Percentiles rank a stretch among this genome's conserved stretches.
Evolutionary conservation across 2,113 vertebrate species (phyloP).

Genomic region (Asarcornis scutulata): DNA sequence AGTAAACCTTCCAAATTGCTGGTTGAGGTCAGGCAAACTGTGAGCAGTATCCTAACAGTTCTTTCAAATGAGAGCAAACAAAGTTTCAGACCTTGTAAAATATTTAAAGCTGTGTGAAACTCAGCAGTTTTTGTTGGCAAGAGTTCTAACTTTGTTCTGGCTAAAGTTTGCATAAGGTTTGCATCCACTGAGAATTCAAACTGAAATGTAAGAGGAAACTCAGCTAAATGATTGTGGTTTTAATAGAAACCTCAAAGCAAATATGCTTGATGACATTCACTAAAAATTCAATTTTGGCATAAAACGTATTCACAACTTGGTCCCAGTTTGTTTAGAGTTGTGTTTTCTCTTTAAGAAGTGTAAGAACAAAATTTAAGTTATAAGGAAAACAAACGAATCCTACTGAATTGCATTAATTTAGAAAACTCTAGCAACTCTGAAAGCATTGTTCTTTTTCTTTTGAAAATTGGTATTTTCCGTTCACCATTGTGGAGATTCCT

Average conservation of each 20-base stretch:
- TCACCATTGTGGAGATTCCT: background rate
- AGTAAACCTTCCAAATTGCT: conserved; percentile 69
- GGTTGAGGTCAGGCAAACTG: conserved; percentile 70
- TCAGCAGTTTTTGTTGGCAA: conserved; percentile 59
- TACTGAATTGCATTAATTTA: background rate
- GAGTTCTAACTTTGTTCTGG: background rate
- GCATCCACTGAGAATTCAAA: conserved; percentile 9
- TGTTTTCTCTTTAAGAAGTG: background rate
- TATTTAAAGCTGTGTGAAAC: conserved; percentile 65
- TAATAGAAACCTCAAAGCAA: background rate
- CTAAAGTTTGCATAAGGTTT: conserved; percentile 22
- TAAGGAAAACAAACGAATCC: background rate
- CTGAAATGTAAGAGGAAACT: background rate
- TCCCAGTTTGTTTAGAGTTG: background rate
- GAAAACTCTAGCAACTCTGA: background rate
- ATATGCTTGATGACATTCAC: background rate
- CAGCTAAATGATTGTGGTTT: background rate
- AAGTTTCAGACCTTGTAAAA: conserved; percentile 71
- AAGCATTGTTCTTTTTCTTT: background rate
- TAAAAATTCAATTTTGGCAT: background rate
- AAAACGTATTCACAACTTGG: background rate
- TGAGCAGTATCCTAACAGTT: conserved; percentile 70
- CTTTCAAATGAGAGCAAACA: conserved; percentile 71
- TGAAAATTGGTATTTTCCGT: background rate
- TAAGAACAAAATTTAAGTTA: background rate